Evolutionary conservation across 2,888 invertebrate species (phyloP).

Genomic region (Epinotia nisella): DNA sequence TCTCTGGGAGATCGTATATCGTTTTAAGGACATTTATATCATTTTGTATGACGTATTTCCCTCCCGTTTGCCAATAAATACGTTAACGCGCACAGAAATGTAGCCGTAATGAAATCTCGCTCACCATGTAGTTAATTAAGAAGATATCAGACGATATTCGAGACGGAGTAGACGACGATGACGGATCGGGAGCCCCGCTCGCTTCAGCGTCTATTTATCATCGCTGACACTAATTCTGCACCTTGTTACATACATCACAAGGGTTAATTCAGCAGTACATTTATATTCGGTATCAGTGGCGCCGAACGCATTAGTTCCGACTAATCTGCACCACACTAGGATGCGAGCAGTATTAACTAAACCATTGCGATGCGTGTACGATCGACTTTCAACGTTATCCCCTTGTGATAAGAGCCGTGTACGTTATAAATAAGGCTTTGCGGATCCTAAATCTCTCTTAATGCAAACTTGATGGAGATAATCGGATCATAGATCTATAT

Average conservation of each 20-base stretch:
- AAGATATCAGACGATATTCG: slow-evolving; percentile 20
- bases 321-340: slow-evolving; percentile 35
- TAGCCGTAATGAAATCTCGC: slow-evolving; percentile 26
- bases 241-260: slow-evolving; percentile 18
- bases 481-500: slow-evolving; percentile 36
- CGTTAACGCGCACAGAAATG: not conserved
- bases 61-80: slow-evolving; percentile 8
- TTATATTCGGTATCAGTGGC: slow-evolving; percentile 15
- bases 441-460: slow-evolving; percentile 29
- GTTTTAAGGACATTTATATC: not conserved
- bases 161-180: slow-evolving; percentile 17
- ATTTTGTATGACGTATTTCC: not conserved
- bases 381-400: slow-evolving; percentile 9
- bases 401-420: slow-evolving; percentile 9
- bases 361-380: not conserved
- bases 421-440: slow-evolving; percentile 1
- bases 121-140: slow-evolving; percentile 34
- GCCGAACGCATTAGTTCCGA: slow-evolving; percentile 38
- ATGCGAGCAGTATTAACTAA: slow-evolving; percentile 29
- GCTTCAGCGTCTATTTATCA: slow-evolving; percentile 27
- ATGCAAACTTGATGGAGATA: slow-evolving; percentile 42
- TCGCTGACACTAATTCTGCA: not conserved
- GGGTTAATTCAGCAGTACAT: slow-evolving; percentile 11
- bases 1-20: not conserved
- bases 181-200: slow-evolving; percentile 22